Conservation (phyloP, 2,888 invertebrate species). For the Orchesella flavescens region DNA sequence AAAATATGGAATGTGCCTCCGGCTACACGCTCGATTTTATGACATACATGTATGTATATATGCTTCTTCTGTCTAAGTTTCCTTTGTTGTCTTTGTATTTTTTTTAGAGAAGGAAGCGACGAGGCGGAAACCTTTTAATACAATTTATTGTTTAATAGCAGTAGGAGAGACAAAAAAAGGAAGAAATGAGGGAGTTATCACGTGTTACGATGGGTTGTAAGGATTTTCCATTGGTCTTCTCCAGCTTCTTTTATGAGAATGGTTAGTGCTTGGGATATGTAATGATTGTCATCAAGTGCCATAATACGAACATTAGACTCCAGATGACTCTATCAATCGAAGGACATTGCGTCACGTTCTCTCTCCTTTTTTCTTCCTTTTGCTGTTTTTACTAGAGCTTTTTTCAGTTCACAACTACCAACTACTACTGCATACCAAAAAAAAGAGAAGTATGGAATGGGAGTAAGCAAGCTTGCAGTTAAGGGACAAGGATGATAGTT, state of each 20-base stretch:
- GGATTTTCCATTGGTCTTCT: slow-evolving; percentile 54
- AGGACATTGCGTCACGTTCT: slow-evolving; percentile 63
- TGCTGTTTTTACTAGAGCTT: background rate
- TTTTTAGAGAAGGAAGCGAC: slow-evolving; percentile 15
- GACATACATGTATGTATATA: no score
- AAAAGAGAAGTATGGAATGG: background rate
- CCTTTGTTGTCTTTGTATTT: background rate
- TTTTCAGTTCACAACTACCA: background rate
- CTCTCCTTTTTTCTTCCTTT: background rate
- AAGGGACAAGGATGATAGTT: slow-evolving; percentile 31
- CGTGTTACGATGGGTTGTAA: slow-evolving; percentile 68
- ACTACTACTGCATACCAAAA: background rate
- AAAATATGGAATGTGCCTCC: no score
- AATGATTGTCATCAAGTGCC: slow-evolving; percentile 72
- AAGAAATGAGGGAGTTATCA: slow-evolving; percentile 61
- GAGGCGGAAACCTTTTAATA: slow-evolving; percentile 59
- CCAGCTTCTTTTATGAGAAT: slow-evolving; percentile 63
- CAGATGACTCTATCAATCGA: slow-evolving; percentile 72
- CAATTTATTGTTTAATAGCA: slow-evolving; percentile 59
- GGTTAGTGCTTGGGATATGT: slow-evolving; percentile 66
- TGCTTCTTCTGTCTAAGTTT: background rate
- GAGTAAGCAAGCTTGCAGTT: background rate
- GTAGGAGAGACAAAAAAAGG: slow-evolving; percentile 6
- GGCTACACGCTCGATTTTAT: no score
- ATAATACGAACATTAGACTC: slow-evolving; percentile 69